These are phyloP conservation scores for Notolabrus celidotus DNA, from an alignment of 2,797 vertebrate genomes.

Conservation along the genomic window DNA sequence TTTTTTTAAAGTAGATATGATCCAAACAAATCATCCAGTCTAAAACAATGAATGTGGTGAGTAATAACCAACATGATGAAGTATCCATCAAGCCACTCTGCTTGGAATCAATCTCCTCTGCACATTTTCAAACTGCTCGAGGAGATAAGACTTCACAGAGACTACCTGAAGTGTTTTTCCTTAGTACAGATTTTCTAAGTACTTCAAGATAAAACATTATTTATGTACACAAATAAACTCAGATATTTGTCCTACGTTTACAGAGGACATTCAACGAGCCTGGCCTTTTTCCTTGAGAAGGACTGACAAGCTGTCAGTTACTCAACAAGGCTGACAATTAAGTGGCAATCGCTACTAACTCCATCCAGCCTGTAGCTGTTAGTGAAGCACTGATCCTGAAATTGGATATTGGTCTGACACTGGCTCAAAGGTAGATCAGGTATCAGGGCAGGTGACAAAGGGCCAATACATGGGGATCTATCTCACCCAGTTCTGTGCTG, in stretches of 20 bases:
- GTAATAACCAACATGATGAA: slow-evolving; percentile 39
- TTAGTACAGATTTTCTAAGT: slow-evolving; percentile 38
- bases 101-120: slow-evolving; percentile 28
- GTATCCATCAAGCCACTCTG: slow-evolving; percentile 4
- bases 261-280: too few species aligned
- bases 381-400: too few species aligned
- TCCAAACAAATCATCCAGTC: slow-evolving; percentile 44
- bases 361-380: too few species aligned
- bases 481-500: too few species aligned
- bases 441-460: too few species aligned
- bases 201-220: not conserved
- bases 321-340: too few species aligned
- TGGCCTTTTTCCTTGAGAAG: too few species aligned
- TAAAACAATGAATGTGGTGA: slow-evolving; percentile 7
- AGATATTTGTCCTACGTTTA: not conserved
- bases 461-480: too few species aligned
- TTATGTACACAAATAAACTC: not conserved
- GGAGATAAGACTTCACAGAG: slow-evolving; percentile 11
- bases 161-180: slow-evolving; percentile 15
- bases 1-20: slow-evolving; percentile 25
- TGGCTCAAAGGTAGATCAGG: too few species aligned
- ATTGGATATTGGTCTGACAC: too few species aligned
- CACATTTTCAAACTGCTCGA: slow-evolving; percentile 23
- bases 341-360: too few species aligned
- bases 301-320: too few species aligned